A percentile compares a stretch with the other conserved stretches of the same genome.
phyloP scores from a whole-genome alignment of 2,888 invertebrate genomes.

The Limnephilus auricula region DNA sequence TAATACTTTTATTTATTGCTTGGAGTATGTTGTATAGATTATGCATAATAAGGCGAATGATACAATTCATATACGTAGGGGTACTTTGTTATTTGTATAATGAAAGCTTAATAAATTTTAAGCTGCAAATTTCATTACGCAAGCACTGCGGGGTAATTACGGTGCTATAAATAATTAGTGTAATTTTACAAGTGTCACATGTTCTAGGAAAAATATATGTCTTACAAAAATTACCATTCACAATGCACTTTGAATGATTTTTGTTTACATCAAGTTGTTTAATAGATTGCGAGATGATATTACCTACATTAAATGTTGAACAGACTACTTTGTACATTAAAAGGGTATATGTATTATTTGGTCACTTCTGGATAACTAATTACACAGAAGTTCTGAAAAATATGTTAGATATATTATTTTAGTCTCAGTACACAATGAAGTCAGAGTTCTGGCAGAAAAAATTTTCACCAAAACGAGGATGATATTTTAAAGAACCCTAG shows the following conservation, averaged over 20 bases:
- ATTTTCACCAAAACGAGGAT: neutral
- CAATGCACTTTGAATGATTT: neutral
- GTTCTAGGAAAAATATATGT: neutral
- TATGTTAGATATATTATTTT: neutral
- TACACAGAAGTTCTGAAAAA: neutral
- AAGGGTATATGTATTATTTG: neutral
- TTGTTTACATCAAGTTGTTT: no score
- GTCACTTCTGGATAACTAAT: neutral
- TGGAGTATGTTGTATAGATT: slow-evolving; percentile 30
- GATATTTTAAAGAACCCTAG: neutral
- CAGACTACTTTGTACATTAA: neutral
- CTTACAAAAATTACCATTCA: neutral
- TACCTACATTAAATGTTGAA: neutral
- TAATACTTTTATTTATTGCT: slow-evolving; percentile 47
- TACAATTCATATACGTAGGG: neutral
- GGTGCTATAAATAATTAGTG: slow-evolving; percentile 1
- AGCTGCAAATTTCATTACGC: neutral
- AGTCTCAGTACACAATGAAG: neutral
- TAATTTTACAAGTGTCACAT: neutral
- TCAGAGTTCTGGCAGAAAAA: neutral
- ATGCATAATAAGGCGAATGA: slow-evolving; percentile 34
- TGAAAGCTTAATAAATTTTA: neutral
- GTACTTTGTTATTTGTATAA: neutral
- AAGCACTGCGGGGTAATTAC: neutral
- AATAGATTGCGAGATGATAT: neutral